Evolutionary conservation across 2,888 invertebrate genomes (phyloP), one percentile per base, ranked within the genome.

Genomic region (Fragum whitleyi): DNA sequence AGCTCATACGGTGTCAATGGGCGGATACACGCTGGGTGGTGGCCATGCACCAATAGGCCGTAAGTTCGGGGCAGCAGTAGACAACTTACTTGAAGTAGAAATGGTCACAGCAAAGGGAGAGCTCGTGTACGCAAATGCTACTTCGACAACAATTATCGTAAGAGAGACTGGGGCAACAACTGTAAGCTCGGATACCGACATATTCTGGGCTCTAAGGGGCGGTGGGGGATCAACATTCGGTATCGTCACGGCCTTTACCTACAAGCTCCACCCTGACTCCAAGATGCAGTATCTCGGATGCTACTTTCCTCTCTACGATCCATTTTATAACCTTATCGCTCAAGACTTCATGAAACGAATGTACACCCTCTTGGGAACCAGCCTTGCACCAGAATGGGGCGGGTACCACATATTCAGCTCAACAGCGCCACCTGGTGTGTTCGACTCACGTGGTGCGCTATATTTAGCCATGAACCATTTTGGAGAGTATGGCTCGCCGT

Each of bases 11-110:
- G 90, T 92, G 7, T 82, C 87, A 1, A 79, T 87, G 76, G 90
- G 90, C 2, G 92, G 92, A 0, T 92, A 88, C 77, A 88, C 88
- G 0, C 79, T 85, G 16, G 91, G 92, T 9, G 91, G 92, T 9
- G 92, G 92, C 5, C 89, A 90, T 77, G 83, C 89, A 65, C 87
- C 87, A 21, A 81, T 90, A n/a, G 74, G 82, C 19, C 47, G 87
- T 28, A 79, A 75, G 53, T 81, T 81, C 23, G 87, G 87, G 11
- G 55, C 85, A n/a, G 86, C 86, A 7, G 78, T 86, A 5, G 87
- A 87, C 70, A 85, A 86, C 42, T 67, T 87, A 0, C 72, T 86
- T 3, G 85, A 86, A 39, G 74, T 80, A 11, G 77, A 87, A 74
- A 81, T 87, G 77, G 75, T 87, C 14, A 78, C 74, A 14, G 79